Evolutionary conservation across 2,797 vertebrate species (phyloP).

Genomic region (Miichthys miiuy): DNA sequence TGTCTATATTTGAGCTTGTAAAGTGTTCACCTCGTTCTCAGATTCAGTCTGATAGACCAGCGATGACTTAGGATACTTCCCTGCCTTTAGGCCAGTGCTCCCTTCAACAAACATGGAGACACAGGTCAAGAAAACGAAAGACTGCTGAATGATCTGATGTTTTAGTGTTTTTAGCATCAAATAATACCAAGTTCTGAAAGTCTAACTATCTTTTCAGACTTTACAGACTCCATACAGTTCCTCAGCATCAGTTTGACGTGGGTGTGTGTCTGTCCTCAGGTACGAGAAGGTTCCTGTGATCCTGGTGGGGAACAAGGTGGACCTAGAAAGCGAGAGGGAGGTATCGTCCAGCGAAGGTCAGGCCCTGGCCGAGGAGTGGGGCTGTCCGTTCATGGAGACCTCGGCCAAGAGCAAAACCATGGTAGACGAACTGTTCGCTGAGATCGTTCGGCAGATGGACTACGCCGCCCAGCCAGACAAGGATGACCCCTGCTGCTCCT

Average conservation of each 20-base stretch:
- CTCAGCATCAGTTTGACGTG: background rate
- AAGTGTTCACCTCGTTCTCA: background rate
- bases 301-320: slow-evolving; percentile 99
- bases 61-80: background rate
- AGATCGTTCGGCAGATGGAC: slow-evolving; percentile 99
- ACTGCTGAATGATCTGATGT: background rate
- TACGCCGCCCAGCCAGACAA: slow-evolving; percentile 99
- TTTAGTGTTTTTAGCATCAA: background rate
- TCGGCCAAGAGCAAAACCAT: slow-evolving; percentile 99
- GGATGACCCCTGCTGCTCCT: slow-evolving; percentile 98
- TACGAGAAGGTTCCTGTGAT: slow-evolving; percentile 99
- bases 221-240: background rate
- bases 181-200: slow-evolving; percentile 9
- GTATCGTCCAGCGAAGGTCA: slow-evolving; percentile 95
- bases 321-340: slow-evolving; percentile 97
- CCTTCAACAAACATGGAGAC: background rate
- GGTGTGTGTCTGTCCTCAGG: slow-evolving; percentile 79
- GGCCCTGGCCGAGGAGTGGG: slow-evolving; percentile 98
- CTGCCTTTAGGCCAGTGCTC: background rate
- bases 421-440: slow-evolving; percentile 99
- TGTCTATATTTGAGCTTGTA: background rate
- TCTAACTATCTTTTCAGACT: background rate
- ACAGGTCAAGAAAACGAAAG: background rate
- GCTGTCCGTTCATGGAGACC: slow-evolving; percentile 99
- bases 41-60: background rate